Base-by-base conservation (phyloP, 1,140 invertebrate genomes). In the Drosophila ercepeae region DNA sequence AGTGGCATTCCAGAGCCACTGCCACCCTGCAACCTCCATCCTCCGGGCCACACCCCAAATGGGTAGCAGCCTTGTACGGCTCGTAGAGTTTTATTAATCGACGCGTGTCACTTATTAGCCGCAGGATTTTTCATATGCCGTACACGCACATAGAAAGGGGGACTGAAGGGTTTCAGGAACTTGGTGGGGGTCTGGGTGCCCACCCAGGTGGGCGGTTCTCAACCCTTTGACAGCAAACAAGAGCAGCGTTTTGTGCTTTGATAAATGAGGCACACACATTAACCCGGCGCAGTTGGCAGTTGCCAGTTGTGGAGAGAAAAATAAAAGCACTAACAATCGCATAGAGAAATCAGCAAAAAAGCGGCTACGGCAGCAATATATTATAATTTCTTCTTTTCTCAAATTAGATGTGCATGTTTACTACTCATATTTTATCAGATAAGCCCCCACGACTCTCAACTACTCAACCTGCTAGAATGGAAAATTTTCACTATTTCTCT, bases 41-140 rank as follows among this genome's bases (percentile, higher is more conserved):
- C 32, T 6, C 11, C 5, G n/a, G 25, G 39, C 18, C 42, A 59
- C 57, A 48, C 55, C 36, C 52, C 36, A 42, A 51, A 55, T 44
- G 48, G 59, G 57, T 19, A 42, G 64, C 55, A 58, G 53, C 59
- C 67, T 72, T 55, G 68, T 41, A 41, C 52, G 32, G 34, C 44
- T 32, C 59, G 41, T 46, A 70, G 54, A 50, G 68, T 86, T 81
- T 86, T 88, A 77, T 81, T 86, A 86, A 86, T 86, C 67, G 81
- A 86, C 82, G 81, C 76, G 69, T 86, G 82, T 86, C 81, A 77
- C 76, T 81, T 76, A 86, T 86, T 86, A 86, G 81, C 82, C 81
- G 81, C 72, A 81, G 81, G 81, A 86, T 79, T 86, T 84, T 81
- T 77, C 64, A 77, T 74, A 76, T 77, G 72, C 76, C 45, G 48